These are phyloP conservation scores for Hycleus phaleratus DNA, from an alignment of 1,140 invertebrate genomes.

Conservation along the genomic window DNA sequence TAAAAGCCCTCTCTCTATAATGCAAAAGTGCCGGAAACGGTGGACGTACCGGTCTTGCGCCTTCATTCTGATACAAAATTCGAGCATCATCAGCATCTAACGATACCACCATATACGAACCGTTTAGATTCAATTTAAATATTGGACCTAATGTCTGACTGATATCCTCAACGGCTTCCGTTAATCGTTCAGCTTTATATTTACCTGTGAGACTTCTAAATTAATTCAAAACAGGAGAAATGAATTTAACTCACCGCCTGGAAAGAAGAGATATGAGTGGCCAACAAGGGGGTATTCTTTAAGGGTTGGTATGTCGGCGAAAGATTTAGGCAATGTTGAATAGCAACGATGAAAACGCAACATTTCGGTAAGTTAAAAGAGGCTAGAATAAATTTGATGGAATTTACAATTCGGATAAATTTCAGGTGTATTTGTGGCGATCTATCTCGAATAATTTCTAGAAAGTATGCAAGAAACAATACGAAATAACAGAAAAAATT, in stretches of 20 bases:
- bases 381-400: slow-evolving; percentile 1
- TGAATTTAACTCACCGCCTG: slow-evolving; percentile 29
- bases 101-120: slow-evolving; percentile 34
- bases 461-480: too few relatives aligned
- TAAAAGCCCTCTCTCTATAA: slow-evolving; percentile 32
- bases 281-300: slow-evolving; percentile 34
- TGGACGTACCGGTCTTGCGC: slow-evolving; percentile 33
- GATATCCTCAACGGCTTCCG: slow-evolving; percentile 37
- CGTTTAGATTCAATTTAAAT: slow-evolving; percentile 36
- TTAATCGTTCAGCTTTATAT: slow-evolving; percentile 34
- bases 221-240: neutral
- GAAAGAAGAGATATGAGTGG: slow-evolving; percentile 38
- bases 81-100: slow-evolving; percentile 34
- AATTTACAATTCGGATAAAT: neutral
- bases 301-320: slow-evolving; percentile 32
- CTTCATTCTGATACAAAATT: slow-evolving; percentile 38
- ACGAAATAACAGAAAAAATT: too few relatives aligned
- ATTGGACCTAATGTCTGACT: slow-evolving; percentile 35
- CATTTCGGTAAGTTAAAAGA: too few relatives aligned
- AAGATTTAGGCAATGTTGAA: slow-evolving; percentile 18
- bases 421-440: neutral
- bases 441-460: too few relatives aligned
- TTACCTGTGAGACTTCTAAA: slow-evolving; percentile 26
- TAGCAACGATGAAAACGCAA: too few relatives aligned
- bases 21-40: slow-evolving; percentile 36